Base-by-base conservation (phyloP, 2,113 vertebrate genomes). In the Rafetus swinhoei region DNA sequence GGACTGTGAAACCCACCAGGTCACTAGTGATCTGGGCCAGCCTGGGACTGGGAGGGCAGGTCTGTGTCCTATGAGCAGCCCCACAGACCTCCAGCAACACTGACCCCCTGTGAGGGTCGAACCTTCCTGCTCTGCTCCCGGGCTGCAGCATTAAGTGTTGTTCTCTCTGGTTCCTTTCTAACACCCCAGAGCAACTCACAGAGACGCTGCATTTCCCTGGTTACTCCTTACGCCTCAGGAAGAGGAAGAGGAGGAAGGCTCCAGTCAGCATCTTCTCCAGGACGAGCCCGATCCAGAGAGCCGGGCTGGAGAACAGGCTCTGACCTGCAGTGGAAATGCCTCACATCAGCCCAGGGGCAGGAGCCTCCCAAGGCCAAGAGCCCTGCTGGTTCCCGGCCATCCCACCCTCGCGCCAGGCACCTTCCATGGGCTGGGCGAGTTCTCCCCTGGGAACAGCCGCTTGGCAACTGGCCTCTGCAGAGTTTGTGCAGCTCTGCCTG, bases 231-330 rank as follows among this genome's bases (percentile, higher is more conserved):
- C 1, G 1, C 1, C 9, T 14, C 16, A 12, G 62, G 83, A 96
- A 92, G 83, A 96, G 56, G 56, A 94, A 89, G 89, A 95, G 0
- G 24, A 95, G 93, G 60, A 87, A 2, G 13, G 57, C 45, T 0
- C 32, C 32, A 0, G 93, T 9, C 35, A 96, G 7, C 2, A 10
- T 82, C 81, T 96, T 96, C 53, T 96, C 95, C 77, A 96, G 77
- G 85, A 94, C 56, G 2, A 93, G 2, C 16, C 60, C 27, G 22
- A 96, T 3, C 6, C 56, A 74, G 60, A 96, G 22, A 2, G 1
- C 2, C 12, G 35, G n/a, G 45, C 35, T 11, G 32, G 5, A 45
- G 24, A 45, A 45, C n/a, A n/a, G n/a, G n/a, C n/a, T n/a, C n/a
- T n/a, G n/a, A n/a, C n/a, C n/a, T n/a, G n/a, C n/a, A n/a, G n/a